These are phyloP conservation scores for Callitettix versicolor DNA, from an alignment of 1,140 invertebrate genomes.

Conservation along the genomic window DNA sequence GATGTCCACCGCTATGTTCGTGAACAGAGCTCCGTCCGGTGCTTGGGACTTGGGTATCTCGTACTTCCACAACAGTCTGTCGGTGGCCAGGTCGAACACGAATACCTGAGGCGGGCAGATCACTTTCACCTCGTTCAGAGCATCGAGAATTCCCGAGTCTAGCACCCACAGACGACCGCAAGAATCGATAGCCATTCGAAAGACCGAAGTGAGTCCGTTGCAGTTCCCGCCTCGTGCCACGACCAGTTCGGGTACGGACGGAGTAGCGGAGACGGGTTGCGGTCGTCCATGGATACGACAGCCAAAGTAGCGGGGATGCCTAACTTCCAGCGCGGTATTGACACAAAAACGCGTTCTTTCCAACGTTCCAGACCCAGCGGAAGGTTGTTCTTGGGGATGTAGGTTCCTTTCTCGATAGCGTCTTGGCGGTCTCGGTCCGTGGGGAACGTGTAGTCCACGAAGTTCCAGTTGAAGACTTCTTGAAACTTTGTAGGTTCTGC, in stretches of 20 bases:
- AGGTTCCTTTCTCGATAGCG: constrained; percentile 39
- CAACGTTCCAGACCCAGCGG: constrained; percentile 57
- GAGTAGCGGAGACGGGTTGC: constrained; percentile 47
- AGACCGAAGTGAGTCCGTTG: constrained; percentile 59
- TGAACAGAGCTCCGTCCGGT: constrained; percentile 58
- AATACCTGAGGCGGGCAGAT: constrained; percentile 62
- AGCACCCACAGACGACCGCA: constrained; percentile 61
- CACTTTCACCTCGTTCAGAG: constrained; percentile 52
- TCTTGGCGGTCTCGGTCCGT: constrained; percentile 9
- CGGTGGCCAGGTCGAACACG: constrained; percentile 56
- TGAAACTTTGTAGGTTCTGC: constrained; percentile 6
- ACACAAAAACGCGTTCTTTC: constrained; percentile 50
- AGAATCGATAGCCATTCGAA: constrained; percentile 56
- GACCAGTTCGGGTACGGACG: constrained; percentile 63
- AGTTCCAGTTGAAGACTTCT: constrained; percentile 23
- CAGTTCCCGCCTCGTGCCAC: constrained; percentile 50
- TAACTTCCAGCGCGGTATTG: constrained; percentile 63
- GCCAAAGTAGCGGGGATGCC: constrained; percentile 61
- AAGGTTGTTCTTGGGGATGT: constrained; percentile 56
- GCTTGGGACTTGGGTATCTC: constrained; percentile 40
- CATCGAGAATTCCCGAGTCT: constrained; percentile 63
- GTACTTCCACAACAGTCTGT: constrained; percentile 48
- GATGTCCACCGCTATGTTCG: constrained; percentile 62
- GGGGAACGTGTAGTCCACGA: constrained; percentile 25
- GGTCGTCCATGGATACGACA: constrained; percentile 10